Conservation (phyloP, 30 jellyfish, hydroid and myxozoan genomes). For the Aurelia sp. region DNA sequence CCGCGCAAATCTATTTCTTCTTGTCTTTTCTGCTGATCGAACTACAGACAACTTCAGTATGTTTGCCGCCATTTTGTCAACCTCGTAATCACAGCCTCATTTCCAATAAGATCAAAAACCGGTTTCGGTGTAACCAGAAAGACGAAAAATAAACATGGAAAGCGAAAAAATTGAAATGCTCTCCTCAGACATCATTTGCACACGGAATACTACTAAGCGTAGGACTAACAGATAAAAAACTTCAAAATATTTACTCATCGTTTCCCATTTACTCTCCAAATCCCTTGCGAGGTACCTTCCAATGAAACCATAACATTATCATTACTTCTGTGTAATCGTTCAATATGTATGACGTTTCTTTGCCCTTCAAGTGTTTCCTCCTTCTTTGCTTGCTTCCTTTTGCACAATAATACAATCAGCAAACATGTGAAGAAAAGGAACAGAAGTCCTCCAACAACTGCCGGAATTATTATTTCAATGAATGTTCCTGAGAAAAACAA, state of each 20-base stretch:
- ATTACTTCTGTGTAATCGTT: not conserved
- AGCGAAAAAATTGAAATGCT: too few species aligned
- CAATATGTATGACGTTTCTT: slow-evolving; percentile 16
- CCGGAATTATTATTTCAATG: slow-evolving; percentile 26
- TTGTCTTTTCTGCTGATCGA: too few species aligned
- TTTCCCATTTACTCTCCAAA: not conserved
- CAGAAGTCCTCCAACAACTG: slow-evolving; percentile 38
- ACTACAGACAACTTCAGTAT: too few species aligned
- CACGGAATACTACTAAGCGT: too few species aligned
- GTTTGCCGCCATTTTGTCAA: too few species aligned
- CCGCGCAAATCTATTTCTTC: too few species aligned
- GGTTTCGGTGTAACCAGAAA: too few species aligned
- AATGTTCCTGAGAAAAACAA: slow-evolving; percentile 23
- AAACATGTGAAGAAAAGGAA: slow-evolving; percentile 12
- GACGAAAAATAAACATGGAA: too few species aligned
- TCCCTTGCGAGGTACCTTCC: not conserved
- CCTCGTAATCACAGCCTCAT: too few species aligned
- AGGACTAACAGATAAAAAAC: not conserved
- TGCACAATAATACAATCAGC: slow-evolving; percentile 14
- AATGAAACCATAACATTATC: not conserved
- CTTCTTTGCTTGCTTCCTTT: not conserved
- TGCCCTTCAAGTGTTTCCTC: not conserved
- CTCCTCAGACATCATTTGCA: too few species aligned
- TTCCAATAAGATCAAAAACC: too few species aligned
- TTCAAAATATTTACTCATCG: not conserved